Percentiles rank a stretch among this genome's conserved stretches.
Conservation (phyloP, 2,797 vertebrate genomes). For the Pseudomugil gertrudae region DNA sequence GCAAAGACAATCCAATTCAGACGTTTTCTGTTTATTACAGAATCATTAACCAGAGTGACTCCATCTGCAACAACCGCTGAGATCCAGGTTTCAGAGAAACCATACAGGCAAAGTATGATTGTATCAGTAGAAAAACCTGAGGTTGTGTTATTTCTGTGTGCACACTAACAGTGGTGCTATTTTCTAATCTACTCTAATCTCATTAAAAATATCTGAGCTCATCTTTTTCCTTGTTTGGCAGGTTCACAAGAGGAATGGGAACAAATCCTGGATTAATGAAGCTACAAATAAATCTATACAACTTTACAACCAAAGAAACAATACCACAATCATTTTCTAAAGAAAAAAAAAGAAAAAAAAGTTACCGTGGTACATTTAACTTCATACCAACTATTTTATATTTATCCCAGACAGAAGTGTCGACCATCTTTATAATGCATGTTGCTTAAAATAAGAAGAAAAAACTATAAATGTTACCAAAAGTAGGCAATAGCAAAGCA, state of each 20-base stretch:
- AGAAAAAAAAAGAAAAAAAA: conserved; percentile 10
- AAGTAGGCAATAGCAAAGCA: conserved; percentile 45
- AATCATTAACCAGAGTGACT: conserved; percentile 54
- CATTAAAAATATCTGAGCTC: conserved; percentile 46
- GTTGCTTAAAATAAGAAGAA: conserved; percentile 56
- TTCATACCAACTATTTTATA: conserved; percentile 53
- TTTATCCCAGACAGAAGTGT: conserved; percentile 44
- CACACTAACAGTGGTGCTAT: conserved; percentile 57
- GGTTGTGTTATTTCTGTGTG: conserved; percentile 64
- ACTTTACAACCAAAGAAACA: conserved; percentile 71
- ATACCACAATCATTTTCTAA: conserved; percentile 45
- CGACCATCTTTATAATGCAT: conserved; percentile 55
- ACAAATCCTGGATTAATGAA: conserved; percentile 72
- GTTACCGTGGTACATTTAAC: conserved; percentile 44
- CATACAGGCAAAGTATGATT: conserved; percentile 71
- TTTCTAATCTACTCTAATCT: conserved; percentile 22
- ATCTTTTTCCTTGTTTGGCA: conserved; percentile 63
- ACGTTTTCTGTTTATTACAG: conserved; percentile 57
- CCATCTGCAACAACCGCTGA: conserved; percentile 58
- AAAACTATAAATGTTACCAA: conserved; percentile 58
- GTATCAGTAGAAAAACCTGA: conserved; percentile 74
- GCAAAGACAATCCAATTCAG: conserved; percentile 32
- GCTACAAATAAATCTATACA: conserved; percentile 68
- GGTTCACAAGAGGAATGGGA: conserved; percentile 78
- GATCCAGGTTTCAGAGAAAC: conserved; percentile 50